phyloP scores from a whole-genome alignment of 2,888 invertebrate species.

The Standfussiana lucernea region DNA sequence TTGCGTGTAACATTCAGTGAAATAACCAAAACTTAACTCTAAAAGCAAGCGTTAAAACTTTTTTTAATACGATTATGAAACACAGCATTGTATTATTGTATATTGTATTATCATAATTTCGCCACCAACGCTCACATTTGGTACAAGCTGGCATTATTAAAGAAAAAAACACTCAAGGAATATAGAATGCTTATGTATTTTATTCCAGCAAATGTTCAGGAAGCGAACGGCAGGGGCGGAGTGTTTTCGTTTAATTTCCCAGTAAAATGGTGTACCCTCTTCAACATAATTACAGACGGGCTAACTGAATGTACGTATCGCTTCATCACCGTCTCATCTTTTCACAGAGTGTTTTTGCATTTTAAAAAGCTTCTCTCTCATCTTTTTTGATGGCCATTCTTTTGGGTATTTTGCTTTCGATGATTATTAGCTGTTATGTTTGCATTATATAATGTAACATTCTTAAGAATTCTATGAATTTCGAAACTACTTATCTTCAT shows the following conservation, averaged over 20 bases:
- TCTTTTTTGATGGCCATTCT: constrained; percentile 70
- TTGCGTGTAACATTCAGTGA: neutral
- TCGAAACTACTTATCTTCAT: neutral
- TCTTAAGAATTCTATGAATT: neutral
- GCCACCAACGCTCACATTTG: constrained; percentile 21
- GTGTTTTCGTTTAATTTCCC: constrained; percentile 89
- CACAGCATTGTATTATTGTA: no score
- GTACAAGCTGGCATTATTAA: constrained; percentile 18
- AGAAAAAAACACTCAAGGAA: constrained; percentile 51
- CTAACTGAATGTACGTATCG: constrained; percentile 82
- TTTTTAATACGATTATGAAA: constrained; percentile 23
- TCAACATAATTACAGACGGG: constrained; percentile 83
- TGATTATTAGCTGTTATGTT: constrained; percentile 19
- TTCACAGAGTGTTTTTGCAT: constrained; percentile 80
- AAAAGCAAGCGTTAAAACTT: constrained; percentile 7
- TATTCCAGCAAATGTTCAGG: constrained; percentile 62
- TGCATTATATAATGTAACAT: neutral
- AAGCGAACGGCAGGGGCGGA: constrained; percentile 73
- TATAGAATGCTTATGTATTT: constrained; percentile 51
- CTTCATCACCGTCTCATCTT: constrained; percentile 80
- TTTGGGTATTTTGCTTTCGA: constrained; percentile 60
- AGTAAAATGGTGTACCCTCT: constrained; percentile 83
- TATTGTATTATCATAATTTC: constrained; percentile 43
- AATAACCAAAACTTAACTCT: no score
- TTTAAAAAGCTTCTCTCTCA: constrained; percentile 77